These are phyloP conservation scores for Andricus quercusramuli DNA, from an alignment of 2,888 invertebrate genomes.

Conservation along the genomic window DNA sequence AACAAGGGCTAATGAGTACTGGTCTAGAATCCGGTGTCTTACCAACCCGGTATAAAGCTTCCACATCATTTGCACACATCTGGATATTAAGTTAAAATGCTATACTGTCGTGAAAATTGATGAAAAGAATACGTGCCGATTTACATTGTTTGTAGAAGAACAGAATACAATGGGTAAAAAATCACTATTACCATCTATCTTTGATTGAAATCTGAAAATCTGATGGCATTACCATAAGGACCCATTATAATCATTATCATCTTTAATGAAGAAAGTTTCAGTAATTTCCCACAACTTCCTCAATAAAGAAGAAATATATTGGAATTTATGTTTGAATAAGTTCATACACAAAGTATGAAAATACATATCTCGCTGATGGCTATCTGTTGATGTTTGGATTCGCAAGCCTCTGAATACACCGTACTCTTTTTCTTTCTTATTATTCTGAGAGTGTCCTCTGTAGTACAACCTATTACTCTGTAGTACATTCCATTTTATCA, in stretches of 20 bases:
- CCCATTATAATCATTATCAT: neutral
- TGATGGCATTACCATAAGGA: neutral
- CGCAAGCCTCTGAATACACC: constrained; percentile 15
- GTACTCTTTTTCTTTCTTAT: constrained; percentile 27
- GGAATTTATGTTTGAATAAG: constrained; percentile 8
- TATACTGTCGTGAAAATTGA: too few relatives aligned
- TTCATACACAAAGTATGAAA: neutral
- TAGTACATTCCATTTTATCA: constrained; percentile 20
- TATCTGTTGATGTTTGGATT: constrained; percentile 5
- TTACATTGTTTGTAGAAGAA: too few relatives aligned
- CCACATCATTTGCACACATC: too few relatives aligned
- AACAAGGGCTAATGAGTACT: too few relatives aligned
- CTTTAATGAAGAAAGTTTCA: neutral
- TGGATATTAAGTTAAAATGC: too few relatives aligned
- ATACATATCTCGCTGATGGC: neutral
- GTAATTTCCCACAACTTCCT: neutral
- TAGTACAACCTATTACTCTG: neutral
- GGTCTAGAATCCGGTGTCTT: too few relatives aligned
- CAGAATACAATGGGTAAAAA: too few relatives aligned
- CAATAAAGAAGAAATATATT: neutral
- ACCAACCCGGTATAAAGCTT: too few relatives aligned
- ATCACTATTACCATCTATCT: too few relatives aligned
- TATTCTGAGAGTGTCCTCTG: constrained; percentile 25
- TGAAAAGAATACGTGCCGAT: too few relatives aligned
- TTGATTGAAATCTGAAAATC: neutral